Base-by-base conservation (phyloP, 2,113 vertebrate species). In the Rousettus leschenaultii region DNA sequence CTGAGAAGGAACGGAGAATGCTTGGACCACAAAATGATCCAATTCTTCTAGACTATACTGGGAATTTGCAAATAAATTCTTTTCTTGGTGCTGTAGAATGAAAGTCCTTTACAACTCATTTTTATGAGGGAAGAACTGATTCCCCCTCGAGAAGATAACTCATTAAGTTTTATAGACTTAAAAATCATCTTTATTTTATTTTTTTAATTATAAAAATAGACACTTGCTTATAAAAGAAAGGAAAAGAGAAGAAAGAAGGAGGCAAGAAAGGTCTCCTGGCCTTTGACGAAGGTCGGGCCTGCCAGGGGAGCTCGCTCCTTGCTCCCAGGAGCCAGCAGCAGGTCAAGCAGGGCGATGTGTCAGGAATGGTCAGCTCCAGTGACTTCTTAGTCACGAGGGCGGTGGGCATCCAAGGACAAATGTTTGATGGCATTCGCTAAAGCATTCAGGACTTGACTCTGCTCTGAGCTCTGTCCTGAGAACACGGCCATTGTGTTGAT, bases 161-260 rank as follows among this genome's bases (percentile, higher is more conserved):
- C 45, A 75, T 75, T 7, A 51, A 51, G 51, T 79, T 95, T 70
- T 75, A 80, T 21, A 59, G 33, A 65, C 51, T 92, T 82, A 71
- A 61, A 80, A 89, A 57, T 85, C 51, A 51, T 66, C 16, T 80
- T 79, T 61, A 92, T 59, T 40, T 40, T 40, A 40, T 80, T 82
- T 65, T 70, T 93, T 82, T 33, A 93, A 35, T 93, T 87, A 80
- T 33, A 93, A 97, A 95, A 93, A 45, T n/a, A 55, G 19, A n/a
- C 14, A 59, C 26, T 28, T 28, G 57, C 8, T 74, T 55, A 43
- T 19, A 68, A 35, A 18, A 19, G 10, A 63, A 71, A 22, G 38
- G 6, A 57, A 89, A 80, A 51, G 6, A 9, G 2, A 70, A 61
- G 14, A 24, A 59, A 30, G 66, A n/a, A 59, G 33, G 74, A 57